Evolutionary conservation across 2,888 invertebrate species (phyloP).

Genomic region (Psococerastis gibbosa): DNA sequence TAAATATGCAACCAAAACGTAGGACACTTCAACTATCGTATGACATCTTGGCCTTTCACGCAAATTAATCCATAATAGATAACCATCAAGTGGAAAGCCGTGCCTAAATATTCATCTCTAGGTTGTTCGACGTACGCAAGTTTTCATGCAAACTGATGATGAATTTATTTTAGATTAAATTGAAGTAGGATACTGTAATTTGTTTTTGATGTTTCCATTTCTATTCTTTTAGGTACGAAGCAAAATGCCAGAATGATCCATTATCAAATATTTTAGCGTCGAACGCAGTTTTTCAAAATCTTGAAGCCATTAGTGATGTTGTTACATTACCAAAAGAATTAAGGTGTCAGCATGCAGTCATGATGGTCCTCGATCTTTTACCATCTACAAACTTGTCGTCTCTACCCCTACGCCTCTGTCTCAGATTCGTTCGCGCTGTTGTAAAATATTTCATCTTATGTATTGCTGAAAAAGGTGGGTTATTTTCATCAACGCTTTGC

Average conservation of each 20-base stretch:
- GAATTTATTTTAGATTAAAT: no score
- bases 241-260: neutral
- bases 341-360: neutral
- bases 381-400: neutral
- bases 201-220: no score
- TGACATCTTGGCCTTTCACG: no score
- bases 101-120: no score
- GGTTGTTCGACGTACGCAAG: no score
- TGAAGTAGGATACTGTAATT: no score
- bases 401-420: neutral
- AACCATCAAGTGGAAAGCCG: no score
- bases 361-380: neutral
- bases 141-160: no score
- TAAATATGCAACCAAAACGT: no score
- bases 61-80: no score
- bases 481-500: no score
- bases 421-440: neutral
- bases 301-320: neutral
- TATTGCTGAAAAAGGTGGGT: constrained; percentile 3
- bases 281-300: neutral
- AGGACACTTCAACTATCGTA: no score
- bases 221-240: constrained; percentile 5
- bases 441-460: constrained; percentile 1
- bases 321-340: neutral
- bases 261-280: neutral